Evolutionary conservation across 2,797 vertebrate genomes (phyloP).

Genomic region (Tokudaia tokunoshimensis): DNA sequence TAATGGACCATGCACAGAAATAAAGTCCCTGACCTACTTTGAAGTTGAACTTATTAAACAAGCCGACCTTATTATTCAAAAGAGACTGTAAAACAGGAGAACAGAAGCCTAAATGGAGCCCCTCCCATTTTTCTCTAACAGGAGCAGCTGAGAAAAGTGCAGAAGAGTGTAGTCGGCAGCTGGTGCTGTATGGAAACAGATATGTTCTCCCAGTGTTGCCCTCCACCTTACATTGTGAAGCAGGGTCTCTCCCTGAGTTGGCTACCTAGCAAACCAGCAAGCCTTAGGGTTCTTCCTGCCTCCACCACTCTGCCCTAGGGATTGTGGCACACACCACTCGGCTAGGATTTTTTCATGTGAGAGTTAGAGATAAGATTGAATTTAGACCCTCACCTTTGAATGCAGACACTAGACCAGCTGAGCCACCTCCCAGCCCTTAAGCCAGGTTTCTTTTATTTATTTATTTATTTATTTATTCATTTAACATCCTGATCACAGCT

Average conservation of each 20-base stretch:
- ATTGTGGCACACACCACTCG: neutral
- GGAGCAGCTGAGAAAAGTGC: conserved; percentile 64
- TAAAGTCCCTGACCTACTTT: conserved; percentile 85
- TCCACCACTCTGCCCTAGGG: neutral
- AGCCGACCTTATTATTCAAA: conserved; percentile 81
- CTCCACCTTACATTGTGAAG: neutral
- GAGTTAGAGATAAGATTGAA: neutral
- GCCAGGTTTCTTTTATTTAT: neutral
- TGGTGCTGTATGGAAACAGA: neutral
- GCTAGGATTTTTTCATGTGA: neutral
- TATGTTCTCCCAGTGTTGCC: too few relatives aligned
- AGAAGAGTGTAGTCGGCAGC: neutral
- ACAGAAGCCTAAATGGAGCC: conserved; percentile 53
- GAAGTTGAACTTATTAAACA: conserved; percentile 83
- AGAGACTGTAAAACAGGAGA: conserved; percentile 74
- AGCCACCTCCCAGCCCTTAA: neutral
- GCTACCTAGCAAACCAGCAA: neutral
- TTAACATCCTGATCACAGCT: neutral
- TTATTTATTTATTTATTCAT: neutral
- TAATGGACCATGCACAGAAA: conserved; percentile 84
- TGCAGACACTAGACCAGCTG: neutral
- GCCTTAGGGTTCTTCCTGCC: neutral
- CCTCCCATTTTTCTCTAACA: neutral
- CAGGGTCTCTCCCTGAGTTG: neutral
- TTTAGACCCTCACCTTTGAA: neutral